Conservation (phyloP, 2,888 invertebrate species). For the Conus canariensis region DNA sequence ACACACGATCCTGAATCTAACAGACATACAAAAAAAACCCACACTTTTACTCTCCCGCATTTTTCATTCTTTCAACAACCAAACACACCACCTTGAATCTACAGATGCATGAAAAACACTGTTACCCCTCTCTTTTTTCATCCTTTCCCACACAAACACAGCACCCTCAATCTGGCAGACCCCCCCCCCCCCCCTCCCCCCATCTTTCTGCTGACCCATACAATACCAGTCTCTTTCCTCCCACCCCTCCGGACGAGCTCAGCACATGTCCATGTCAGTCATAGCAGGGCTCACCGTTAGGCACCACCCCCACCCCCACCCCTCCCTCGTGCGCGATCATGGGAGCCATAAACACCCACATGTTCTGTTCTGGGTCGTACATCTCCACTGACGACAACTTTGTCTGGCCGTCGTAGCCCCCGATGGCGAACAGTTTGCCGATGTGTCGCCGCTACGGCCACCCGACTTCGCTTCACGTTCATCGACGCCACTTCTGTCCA, state of each 20-base stretch:
- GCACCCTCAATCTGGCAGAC: slow-evolving; percentile 82
- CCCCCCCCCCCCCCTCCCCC: slow-evolving; percentile 89
- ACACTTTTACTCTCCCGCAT: too few species aligned
- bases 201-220: background rate
- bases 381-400: slow-evolving; percentile 92
- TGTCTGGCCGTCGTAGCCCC: slow-evolving; percentile 89
- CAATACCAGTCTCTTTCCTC: background rate
- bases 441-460: slow-evolving; percentile 90
- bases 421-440: slow-evolving; percentile 85
- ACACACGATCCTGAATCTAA: too few species aligned
- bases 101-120: too few species aligned
- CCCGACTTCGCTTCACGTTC: slow-evolving; percentile 90
- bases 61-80: too few species aligned
- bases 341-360: slow-evolving; percentile 87
- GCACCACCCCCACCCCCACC: slow-evolving; percentile 92
- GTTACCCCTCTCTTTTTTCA: too few species aligned
- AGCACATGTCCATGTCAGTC: too few species aligned
- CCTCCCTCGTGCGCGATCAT: slow-evolving; percentile 94
- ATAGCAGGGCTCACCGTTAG: slow-evolving; percentile 72
- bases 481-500: slow-evolving; percentile 90
- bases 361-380: slow-evolving; percentile 86
- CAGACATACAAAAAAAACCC: too few species aligned
- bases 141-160: background rate
- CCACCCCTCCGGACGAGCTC: background rate
- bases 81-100: too few species aligned